Conservation (phyloP, 64 coral and sea anemone genomes). For the Trachythela sp. region DNA sequence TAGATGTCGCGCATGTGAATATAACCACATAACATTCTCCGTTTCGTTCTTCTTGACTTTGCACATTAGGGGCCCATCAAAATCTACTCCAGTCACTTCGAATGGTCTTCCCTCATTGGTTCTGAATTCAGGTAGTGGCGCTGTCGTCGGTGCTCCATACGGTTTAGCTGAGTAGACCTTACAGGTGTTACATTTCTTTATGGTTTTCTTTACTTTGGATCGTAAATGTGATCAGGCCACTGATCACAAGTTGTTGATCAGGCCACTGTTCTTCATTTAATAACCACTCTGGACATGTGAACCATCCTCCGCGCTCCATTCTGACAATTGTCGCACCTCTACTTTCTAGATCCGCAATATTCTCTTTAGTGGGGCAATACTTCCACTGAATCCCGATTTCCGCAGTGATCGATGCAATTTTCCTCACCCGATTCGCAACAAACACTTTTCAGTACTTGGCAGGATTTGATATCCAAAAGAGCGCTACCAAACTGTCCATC, state of each 20-base stretch:
- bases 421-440: conserved; percentile 45
- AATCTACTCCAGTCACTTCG: conserved; percentile 43
- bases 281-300: conserved; percentile 62
- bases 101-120: conserved; percentile 43
- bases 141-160: conserved; percentile 34
- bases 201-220: conserved; percentile 48
- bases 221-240: conserved; percentile 39
- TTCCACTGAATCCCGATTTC: conserved; percentile 45
- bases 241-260: conserved; percentile 35
- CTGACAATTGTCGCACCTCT: conserved; percentile 42
- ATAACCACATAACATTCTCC: conserved; percentile 43
- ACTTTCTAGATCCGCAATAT: conserved; percentile 61
- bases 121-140: conserved; percentile 42
- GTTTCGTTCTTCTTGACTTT: conserved; percentile 39
- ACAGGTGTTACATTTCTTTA: conserved; percentile 42
- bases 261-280: conserved; percentile 54
- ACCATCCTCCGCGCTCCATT: conserved; percentile 55
- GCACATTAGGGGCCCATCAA: conserved; percentile 35
- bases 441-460: conserved; percentile 40
- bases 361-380: conserved; percentile 47
- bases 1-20: conserved; percentile 48
- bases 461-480: conserved; percentile 50
- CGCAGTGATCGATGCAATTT: conserved; percentile 33
- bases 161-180: conserved; percentile 45
- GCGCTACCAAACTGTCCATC: conserved; percentile 55